Base-by-base conservation (phyloP, 2,113 vertebrate genomes). In the Hystrix cristata region DNA sequence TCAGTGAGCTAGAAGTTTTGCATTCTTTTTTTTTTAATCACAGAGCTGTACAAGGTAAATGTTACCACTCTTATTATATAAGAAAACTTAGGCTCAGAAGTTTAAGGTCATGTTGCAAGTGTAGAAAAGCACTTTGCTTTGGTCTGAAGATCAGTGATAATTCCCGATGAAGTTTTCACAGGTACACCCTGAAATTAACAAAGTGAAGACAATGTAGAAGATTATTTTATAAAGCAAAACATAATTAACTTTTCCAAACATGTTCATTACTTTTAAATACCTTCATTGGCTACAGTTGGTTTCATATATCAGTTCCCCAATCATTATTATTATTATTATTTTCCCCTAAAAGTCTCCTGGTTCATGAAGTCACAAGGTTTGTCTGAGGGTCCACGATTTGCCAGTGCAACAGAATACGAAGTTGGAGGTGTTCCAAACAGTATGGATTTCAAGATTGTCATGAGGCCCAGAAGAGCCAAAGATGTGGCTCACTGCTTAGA, bases 191-290 rank as follows among this genome's bases (percentile, higher is more conserved):
- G 7, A n/a, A 87, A 51, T 25, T 43, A 69, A 60, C 55, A 69
- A 74, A 53, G 7, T 29, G 59, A 69, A 46, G 25, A 76, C 18
- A 69, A 19, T 31, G 9, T n/a, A 38, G 57, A 51, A 34, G 3
- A 81, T n/a, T 88, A 18, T 91, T 87, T 84, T 29, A 71, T 67
- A 60, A 64, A 67, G 15, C 60, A 95, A 92, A 71, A 74, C 62
- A 67, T 48, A 82, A 19, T 78, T 62, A 65, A 80, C 51, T 72
- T 88, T 96, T 15, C 91, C 84, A 90, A 84, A 43, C 2, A 3
- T 53, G 1, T 43, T 86, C n/a, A 59, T 90, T 96, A 78, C 78
- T 84, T 95, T 55, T 5, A 64, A 95, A 31, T 93, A 88, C 11
- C 29, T 74, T 46, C 57, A 21, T 87, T 82, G 64, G 53, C n/a